These are phyloP conservation scores for Scolopax rusticola DNA, from an alignment of 2,797 vertebrate species.

Conservation along the genomic window DNA sequence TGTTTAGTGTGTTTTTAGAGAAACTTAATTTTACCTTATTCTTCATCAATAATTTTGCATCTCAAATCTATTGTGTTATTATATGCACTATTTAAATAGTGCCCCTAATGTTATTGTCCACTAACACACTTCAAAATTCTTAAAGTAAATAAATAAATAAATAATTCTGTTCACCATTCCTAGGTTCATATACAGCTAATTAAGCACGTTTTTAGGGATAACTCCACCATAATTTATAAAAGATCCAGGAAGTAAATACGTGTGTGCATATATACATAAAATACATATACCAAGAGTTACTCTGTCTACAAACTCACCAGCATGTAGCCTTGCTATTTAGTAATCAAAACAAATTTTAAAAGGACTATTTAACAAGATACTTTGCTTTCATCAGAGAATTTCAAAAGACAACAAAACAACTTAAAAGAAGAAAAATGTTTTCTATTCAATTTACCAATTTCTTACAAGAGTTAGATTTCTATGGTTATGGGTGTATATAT, in stretches of 20 bases:
- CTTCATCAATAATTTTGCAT: not conserved
- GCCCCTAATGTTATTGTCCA: not conserved
- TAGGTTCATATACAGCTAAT: conserved; percentile 37
- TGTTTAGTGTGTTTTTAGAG: not conserved
- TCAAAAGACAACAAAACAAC: conserved; percentile 23
- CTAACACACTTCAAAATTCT: conserved; percentile 37
- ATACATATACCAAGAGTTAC: not conserved
- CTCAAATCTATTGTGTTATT: not conserved
- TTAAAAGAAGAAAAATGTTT: conserved; percentile 17
- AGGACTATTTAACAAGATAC: not conserved
- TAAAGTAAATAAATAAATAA: conserved; percentile 21
- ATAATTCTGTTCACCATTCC: conserved; percentile 25
- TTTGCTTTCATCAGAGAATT: conserved; percentile 10
- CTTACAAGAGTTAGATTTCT: conserved; percentile 64
- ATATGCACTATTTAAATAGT: conserved; percentile 10
- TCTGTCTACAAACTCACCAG: conserved; percentile 21
- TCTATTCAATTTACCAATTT: conserved; percentile 45
- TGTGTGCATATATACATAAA: conserved; percentile 66
- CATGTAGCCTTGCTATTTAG: not conserved
- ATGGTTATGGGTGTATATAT: conserved; percentile 80
- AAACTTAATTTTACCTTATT: not conserved
- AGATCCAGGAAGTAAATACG: not conserved
- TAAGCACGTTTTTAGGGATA: not conserved
- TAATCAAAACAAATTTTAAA: not conserved
- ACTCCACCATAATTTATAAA: not conserved